These are phyloP conservation scores for Halichoeres trimaculatus DNA, from an alignment of 2,113 vertebrate genomes.

Conservation along the genomic window DNA sequence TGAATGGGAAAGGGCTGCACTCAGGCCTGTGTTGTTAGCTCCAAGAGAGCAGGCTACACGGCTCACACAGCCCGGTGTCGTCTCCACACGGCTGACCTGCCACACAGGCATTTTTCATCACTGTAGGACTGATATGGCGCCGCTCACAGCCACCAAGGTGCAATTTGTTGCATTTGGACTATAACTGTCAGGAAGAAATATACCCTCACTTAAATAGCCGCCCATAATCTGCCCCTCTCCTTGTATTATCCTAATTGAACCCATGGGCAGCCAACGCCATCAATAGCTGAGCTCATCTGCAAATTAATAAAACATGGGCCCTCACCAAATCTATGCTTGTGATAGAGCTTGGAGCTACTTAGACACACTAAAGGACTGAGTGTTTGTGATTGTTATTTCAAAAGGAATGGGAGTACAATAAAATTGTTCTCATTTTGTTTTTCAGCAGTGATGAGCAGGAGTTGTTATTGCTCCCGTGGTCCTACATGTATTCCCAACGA, in stretches of 20 bases:
- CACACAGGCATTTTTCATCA: constrained; percentile 69
- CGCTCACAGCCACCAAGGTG: constrained; percentile 72
- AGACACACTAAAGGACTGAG: constrained; percentile 73
- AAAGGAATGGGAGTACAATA: constrained; percentile 79
- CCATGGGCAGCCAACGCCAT: constrained; percentile 80
- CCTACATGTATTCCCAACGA: constrained; percentile 45
- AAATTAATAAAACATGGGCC: constrained; percentile 86
- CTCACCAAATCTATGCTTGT: constrained; percentile 71
- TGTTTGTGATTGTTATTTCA: constrained; percentile 71
- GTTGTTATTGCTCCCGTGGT: constrained; percentile 55
- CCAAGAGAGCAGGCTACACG: constrained; percentile 44
- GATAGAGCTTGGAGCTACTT: constrained; percentile 82
- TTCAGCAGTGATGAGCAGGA: constrained; percentile 41
- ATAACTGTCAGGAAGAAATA: constrained; percentile 87
- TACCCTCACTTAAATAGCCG: constrained; percentile 80
- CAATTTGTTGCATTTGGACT: constrained; percentile 83
- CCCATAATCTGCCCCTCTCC: constrained; percentile 83
- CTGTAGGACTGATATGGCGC: constrained; percentile 68
- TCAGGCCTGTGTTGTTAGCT: constrained; percentile 51
- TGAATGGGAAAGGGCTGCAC: constrained; percentile 55
- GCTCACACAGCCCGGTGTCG: constrained; percentile 60
- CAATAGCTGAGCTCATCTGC: constrained; percentile 84
- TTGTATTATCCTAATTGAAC: constrained; percentile 86
- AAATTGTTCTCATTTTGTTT: constrained; percentile 69
- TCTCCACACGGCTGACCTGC: constrained; percentile 59